phyloP scores from a whole-genome alignment of 2,888 invertebrate genomes.

The Orthosia gothica region DNA sequence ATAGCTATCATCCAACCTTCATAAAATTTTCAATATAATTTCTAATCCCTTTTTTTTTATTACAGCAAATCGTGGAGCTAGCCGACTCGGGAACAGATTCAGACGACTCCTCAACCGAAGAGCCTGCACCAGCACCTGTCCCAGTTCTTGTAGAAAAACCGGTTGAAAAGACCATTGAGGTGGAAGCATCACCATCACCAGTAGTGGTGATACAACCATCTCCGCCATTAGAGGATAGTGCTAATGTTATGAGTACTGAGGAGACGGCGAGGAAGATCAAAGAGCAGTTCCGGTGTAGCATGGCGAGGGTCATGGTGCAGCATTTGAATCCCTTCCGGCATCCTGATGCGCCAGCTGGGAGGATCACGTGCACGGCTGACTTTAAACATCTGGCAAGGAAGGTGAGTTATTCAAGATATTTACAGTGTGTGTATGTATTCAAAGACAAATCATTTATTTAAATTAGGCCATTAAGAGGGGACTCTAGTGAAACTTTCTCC shows the following conservation, averaged over 20 bases:
- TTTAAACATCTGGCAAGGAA: conserved; percentile 98
- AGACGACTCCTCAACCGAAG: conserved; percentile 69
- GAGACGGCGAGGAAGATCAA: conserved; percentile 94
- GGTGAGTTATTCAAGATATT: conserved; percentile 86
- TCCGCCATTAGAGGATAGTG: conserved; percentile 30
- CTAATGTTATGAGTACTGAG: conserved; percentile 38
- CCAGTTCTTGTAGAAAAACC: conserved; percentile 49
- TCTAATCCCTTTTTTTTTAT: conserved; percentile 18
- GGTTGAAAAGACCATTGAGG: conserved; percentile 30
- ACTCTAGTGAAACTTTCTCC: no score
- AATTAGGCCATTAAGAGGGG: no score
- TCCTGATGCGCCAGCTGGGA: conserved; percentile 95
- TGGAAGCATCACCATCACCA: conserved; percentile 56
- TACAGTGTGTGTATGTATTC: no score
- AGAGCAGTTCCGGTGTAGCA: conserved; percentile 95
- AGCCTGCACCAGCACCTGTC: conserved; percentile 21
- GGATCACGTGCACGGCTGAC: conserved; percentile 97
- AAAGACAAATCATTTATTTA: no score
- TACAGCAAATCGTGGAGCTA: conserved; percentile 83
- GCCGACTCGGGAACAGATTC: conserved; percentile 84
- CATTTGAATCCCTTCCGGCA: conserved; percentile 97
- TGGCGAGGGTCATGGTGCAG: conserved; percentile 96
- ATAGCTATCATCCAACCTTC: no score
- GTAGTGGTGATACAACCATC: conserved; percentile 32
- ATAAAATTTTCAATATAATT: neutral